phyloP scores from a whole-genome alignment of 2,113 vertebrate species.

The Calidris pugnax region DNA sequence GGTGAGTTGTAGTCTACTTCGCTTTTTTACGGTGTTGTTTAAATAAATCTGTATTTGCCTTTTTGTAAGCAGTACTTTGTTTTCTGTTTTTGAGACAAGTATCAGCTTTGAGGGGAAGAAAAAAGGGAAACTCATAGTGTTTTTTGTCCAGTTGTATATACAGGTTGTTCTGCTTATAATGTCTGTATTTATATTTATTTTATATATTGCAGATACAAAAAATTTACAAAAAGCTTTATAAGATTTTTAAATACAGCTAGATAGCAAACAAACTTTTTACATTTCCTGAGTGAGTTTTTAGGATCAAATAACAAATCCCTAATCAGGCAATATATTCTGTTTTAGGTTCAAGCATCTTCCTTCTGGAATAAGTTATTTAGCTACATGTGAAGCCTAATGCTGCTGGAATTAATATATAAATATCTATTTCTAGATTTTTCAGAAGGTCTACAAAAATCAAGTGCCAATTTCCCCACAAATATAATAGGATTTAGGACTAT shows the following conservation, averaged over 20 bases:
- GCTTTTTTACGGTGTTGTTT: not conserved
- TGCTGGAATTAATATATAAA: not conserved
- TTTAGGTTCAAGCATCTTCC: not conserved
- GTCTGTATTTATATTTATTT: not conserved
- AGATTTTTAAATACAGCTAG: not conserved
- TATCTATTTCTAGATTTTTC: not conserved
- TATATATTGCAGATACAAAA: not conserved
- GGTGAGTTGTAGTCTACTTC: not conserved
- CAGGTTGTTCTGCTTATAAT: not conserved
- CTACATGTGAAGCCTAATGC: not conserved
- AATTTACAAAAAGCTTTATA: not conserved
- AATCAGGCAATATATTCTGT: not conserved
- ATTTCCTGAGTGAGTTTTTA: not conserved
- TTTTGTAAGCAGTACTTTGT: not conserved
- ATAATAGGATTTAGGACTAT: not conserved
- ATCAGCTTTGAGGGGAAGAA: accelerated
- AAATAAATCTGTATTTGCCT: not conserved
- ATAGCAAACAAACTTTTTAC: not conserved
- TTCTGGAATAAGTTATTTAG: not conserved
- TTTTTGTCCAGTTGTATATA: not conserved
- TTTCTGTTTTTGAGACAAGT: not conserved
- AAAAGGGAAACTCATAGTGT: not conserved
- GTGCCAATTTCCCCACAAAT: not conserved
- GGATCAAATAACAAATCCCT: not conserved
- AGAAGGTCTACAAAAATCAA: not conserved